Conservation (phyloP, 2,797 vertebrate genomes). For the Cygnus olor region DNA sequence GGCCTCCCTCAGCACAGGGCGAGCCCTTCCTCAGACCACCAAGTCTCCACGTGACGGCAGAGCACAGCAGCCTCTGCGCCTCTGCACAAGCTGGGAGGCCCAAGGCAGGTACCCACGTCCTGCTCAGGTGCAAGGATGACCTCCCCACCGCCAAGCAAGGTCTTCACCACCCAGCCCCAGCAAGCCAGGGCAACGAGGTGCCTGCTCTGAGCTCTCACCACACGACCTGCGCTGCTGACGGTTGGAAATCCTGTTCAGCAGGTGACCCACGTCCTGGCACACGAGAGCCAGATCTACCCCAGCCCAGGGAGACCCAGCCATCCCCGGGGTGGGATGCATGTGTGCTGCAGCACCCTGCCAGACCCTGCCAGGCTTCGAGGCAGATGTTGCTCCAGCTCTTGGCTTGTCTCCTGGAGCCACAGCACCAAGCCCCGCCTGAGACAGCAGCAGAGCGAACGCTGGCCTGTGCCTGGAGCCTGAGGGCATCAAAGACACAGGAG, state of each 20-base stretch:
- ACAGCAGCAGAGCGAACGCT: not conserved
- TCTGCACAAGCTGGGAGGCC: not conserved
- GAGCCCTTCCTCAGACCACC: not conserved
- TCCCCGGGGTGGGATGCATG: not conserved
- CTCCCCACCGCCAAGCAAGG: fast-evolving
- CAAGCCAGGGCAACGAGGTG: not conserved
- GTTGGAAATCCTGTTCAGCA: not conserved
- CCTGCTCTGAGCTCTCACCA: not conserved
- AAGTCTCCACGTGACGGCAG: not conserved
- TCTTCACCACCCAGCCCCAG: not conserved
- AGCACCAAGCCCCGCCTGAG: fast-evolving
- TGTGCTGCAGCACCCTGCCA: not conserved
- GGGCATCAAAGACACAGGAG: fast-evolving
- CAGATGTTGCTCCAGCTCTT: not conserved
- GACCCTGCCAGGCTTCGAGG: not conserved
- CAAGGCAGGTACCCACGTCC: not conserved
- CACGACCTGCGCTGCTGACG: fast-evolving
- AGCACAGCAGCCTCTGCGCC: not conserved
- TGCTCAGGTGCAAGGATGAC: not conserved
- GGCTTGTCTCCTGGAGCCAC: not conserved
- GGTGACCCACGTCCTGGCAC: not conserved
- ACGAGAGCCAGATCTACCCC: not conserved
- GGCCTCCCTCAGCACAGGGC: not conserved
- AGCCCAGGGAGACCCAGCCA: not conserved
- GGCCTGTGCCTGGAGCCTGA: not conserved